Evolutionary conservation across 2,113 vertebrate species (phyloP).

Genomic region (Python bivittatus): DNA sequence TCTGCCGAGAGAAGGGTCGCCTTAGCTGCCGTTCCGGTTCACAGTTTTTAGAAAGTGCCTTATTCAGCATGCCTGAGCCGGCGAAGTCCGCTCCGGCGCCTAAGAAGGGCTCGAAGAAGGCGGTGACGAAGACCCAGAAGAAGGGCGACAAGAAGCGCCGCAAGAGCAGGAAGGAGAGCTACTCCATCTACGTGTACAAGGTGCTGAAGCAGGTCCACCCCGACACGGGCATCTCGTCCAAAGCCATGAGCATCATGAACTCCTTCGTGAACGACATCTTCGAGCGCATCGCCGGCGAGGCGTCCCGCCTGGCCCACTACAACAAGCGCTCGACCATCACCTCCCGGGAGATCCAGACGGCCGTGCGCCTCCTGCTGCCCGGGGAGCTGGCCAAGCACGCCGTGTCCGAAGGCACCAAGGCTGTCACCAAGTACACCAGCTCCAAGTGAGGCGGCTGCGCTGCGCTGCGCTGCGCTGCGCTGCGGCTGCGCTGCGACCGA

Average conservation of each 20-base stretch:
- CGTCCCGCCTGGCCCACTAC: slow-evolving; percentile 33
- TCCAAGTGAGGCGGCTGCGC: slow-evolving; percentile 2
- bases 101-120: slow-evolving; percentile 21
- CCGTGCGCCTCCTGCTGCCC: slow-evolving; percentile 20
- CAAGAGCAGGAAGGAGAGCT: slow-evolving; percentile 25
- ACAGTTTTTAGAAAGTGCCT: rapidly evolving
- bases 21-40: rapidly evolving
- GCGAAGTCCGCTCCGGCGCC: neutral
- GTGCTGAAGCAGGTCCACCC: slow-evolving; percentile 37
- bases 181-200: slow-evolving; percentile 31
- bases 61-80: neutral
- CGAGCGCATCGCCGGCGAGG: slow-evolving; percentile 36
- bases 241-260: slow-evolving; percentile 32
- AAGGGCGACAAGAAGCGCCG: slow-evolving; percentile 22
- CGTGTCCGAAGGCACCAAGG: neutral
- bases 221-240: slow-evolving; percentile 73
- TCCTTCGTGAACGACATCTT: slow-evolving; percentile 63
- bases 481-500: neutral
- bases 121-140: slow-evolving; percentile 14
- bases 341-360: slow-evolving; percentile 29
- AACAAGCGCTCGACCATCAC: slow-evolving; percentile 38
- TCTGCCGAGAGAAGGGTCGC: rapidly evolving
- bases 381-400: slow-evolving; percentile 22
- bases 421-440: slow-evolving; percentile 33
- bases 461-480: no score